These are phyloP conservation scores for Heliothis subflexa DNA, from an alignment of 1,140 invertebrate species.

Conservation along the genomic window DNA sequence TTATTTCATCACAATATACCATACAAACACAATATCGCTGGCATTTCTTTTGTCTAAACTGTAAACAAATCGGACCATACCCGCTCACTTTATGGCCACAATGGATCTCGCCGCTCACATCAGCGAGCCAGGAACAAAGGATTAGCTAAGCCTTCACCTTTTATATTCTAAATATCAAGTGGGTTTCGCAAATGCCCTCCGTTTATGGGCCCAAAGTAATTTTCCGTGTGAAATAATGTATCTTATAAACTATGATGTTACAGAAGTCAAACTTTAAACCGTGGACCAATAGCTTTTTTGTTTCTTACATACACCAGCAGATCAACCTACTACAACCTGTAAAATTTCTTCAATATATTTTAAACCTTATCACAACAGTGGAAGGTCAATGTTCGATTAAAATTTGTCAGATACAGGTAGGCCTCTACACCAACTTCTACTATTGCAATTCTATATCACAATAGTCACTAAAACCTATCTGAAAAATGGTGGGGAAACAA, in stretches of 20 bases:
- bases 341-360: no score
- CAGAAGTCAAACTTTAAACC: not conserved
- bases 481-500: no score
- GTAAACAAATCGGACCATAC: not conserved
- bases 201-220: constrained; percentile 20
- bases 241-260: not conserved
- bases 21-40: not conserved
- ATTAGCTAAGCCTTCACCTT: constrained; percentile 52
- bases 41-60: constrained; percentile 18
- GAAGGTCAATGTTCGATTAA: no score
- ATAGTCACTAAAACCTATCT: no score
- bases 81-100: constrained; percentile 34
- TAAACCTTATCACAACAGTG: no score
- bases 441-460: no score
- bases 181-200: constrained; percentile 54
- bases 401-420: no score
- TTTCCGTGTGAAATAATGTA: constrained; percentile 31
- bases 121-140: constrained; percentile 56
- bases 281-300: no score
- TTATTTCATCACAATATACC: not conserved
- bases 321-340: no score
- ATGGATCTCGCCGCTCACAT: constrained; percentile 34
- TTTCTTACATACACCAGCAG: no score
- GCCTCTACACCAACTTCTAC: no score
- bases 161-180: constrained; percentile 63